Base-by-base conservation (phyloP, 2,888 invertebrate species). In the Lymantria monacha region DNA sequence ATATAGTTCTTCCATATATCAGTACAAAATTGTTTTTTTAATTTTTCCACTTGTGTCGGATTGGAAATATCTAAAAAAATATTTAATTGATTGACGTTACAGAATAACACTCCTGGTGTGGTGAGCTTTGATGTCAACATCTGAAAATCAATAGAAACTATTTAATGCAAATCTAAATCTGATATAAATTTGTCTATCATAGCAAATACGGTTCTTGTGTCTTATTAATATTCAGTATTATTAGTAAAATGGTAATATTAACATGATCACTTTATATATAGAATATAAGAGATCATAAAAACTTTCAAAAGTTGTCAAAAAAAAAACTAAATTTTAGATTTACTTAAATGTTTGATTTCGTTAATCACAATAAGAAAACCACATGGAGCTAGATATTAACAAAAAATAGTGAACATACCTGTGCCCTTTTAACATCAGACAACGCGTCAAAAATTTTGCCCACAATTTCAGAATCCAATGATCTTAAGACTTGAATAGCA, bases 361-460 rank as follows among this genome's bases (percentile, higher is more conserved):
- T 22, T 22, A 22, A 22, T 22, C 2, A 22, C 5, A 22, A 22
- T 22, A 22, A 2, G 22, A 22, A 5, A 22, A 22, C 5, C 5
- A 5, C 5, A 22, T 22, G 5, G 2, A 22, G 10, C 1, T 33
- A 38, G 11, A 12, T 38, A 38, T 38, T 38, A 11, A n/a, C n/a
- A 38, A 38, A 22, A 30, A 30, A 15, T 36, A 12, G 37, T 47
- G n/a, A 0, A 31, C 7, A 7, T 75, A 92, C 92, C 82, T 90
- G 89, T 1, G 83, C 78, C 57, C 89, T 79, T 53, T 89, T 85
- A 37, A 87, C 79, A 65, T 89, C 84, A n/a, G 87, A 76, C 38
- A 92, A 71, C 5, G 81, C 91, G 22, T 91, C 89, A 43, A 91
- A 81, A 8, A 85, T 79, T 45, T 83, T 87, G 10, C 69, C 76